These are phyloP conservation scores for Pantherophis vulpinus DNA, from an alignment of 2,797 vertebrate genomes.

Conservation along the genomic window DNA sequence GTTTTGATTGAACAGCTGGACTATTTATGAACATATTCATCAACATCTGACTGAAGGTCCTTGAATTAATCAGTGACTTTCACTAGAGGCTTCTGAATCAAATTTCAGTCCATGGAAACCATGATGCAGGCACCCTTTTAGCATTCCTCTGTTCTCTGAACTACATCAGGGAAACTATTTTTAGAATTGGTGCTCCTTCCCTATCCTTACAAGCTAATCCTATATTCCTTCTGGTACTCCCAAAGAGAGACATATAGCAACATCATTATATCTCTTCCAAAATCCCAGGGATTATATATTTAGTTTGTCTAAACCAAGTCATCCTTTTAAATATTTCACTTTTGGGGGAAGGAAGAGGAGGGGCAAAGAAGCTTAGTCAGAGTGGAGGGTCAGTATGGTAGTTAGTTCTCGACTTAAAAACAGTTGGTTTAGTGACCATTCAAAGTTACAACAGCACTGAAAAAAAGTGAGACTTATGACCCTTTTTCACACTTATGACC, in stretches of 20 bases:
- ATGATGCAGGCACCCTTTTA: background rate
- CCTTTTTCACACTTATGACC: background rate
- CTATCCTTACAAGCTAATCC: background rate
- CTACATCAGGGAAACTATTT: background rate
- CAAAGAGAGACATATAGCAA: background rate
- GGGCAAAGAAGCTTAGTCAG: background rate
- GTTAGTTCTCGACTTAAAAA: background rate
- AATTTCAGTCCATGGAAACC: background rate
- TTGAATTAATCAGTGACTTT: background rate
- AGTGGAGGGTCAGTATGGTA: background rate
- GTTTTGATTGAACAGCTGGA: background rate
- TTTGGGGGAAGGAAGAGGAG: background rate
- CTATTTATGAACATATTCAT: no score
- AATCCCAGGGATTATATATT: background rate
- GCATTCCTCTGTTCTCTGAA: background rate
- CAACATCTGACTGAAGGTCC: background rate
- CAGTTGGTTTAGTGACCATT: background rate
- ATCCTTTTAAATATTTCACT: background rate
- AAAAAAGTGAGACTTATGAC: background rate
- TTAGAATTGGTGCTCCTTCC: background rate
- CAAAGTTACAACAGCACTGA: background rate
- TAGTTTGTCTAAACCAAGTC: background rate
- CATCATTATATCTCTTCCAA: background rate
- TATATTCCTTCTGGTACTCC: background rate
- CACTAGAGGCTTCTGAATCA: background rate